These are phyloP conservation scores for Agrilus cyanescens DNA, from an alignment of 2,888 invertebrate genomes.

Conservation along the genomic window DNA sequence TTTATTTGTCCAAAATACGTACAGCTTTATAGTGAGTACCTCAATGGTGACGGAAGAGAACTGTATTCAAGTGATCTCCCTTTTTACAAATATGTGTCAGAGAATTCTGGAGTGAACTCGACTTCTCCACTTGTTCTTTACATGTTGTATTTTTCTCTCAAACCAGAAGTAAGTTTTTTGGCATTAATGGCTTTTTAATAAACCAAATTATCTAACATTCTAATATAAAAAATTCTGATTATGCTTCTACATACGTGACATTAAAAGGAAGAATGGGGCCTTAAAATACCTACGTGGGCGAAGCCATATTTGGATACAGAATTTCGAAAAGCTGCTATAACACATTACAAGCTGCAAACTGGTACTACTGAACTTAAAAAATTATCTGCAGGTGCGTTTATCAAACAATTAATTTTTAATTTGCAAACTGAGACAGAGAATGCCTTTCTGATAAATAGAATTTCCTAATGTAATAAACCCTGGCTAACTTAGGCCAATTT, in stretches of 20 bases:
- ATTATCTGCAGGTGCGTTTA: constrained; percentile 20
- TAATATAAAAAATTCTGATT: background rate
- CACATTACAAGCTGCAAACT: constrained; percentile 30
- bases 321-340: constrained; percentile 23
- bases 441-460: no score
- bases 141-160: background rate
- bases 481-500: no score
- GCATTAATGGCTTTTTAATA: background rate
- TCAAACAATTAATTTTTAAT: background rate
- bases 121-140: background rate
- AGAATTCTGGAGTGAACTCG: background rate
- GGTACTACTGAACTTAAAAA: constrained; percentile 25
- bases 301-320: constrained; percentile 27
- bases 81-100: constrained; percentile 1
- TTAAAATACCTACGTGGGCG: constrained; percentile 34
- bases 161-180: constrained; percentile 2
- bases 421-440: no score
- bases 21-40: background rate
- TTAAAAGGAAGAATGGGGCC: constrained; percentile 25
- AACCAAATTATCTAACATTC: background rate
- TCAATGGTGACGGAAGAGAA: background rate
- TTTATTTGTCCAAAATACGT: background rate
- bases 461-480: no score
- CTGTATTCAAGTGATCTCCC: background rate
- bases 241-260: background rate